These are phyloP conservation scores for Synergus japonicus DNA, from an alignment of 2,888 invertebrate genomes.

Conservation along the genomic window DNA sequence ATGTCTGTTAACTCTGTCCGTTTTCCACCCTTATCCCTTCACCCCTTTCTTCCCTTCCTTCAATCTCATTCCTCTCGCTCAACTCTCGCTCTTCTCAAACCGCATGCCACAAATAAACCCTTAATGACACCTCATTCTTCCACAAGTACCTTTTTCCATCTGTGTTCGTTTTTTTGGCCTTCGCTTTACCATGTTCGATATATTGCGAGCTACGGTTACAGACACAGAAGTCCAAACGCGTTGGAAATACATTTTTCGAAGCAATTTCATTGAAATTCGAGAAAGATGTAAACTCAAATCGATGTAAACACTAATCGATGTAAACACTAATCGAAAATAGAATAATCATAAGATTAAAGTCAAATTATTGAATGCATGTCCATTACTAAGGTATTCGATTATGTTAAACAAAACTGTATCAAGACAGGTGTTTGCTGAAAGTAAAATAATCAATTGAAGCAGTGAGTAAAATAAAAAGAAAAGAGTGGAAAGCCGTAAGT, in stretches of 20 bases:
- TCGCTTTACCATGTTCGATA: background rate
- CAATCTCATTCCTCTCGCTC: constrained; percentile 31
- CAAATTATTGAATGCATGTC: too few relatives aligned
- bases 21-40: constrained; percentile 42
- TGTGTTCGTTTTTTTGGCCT: background rate
- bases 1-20: constrained; percentile 54
- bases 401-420: too few relatives aligned
- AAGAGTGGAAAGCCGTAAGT: background rate
- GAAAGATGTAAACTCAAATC: too few relatives aligned
- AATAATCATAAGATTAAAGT: too few relatives aligned
- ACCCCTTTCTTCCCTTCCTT: background rate
- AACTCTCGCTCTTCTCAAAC: constrained; percentile 9
- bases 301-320: too few relatives aligned
- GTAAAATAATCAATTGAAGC: background rate
- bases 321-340: too few relatives aligned
- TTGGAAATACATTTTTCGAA: background rate
- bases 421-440: too few relatives aligned
- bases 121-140: constrained; percentile 21
- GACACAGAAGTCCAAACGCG: background rate
- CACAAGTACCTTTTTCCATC: constrained; percentile 12
- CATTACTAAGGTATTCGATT: too few relatives aligned
- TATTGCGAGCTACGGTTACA: background rate
- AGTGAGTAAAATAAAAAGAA: background rate
- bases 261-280: too few relatives aligned
- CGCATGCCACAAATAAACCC: constrained; percentile 51